Evolutionary conservation across 1,140 invertebrate species (phyloP).

Genomic region (Anastrepha ludens): DNA sequence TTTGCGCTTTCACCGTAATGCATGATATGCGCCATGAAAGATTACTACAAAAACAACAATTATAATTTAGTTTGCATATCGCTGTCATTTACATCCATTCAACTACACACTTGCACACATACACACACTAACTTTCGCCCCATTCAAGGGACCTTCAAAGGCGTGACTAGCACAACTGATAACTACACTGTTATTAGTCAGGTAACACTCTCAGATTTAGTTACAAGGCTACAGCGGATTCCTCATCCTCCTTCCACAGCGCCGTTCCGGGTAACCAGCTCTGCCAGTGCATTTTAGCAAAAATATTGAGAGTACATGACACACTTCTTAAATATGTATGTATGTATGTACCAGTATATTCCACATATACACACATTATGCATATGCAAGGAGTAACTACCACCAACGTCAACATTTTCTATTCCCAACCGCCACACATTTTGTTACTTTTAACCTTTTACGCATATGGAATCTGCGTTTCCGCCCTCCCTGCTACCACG

Average conservation of each 20-base stretch:
- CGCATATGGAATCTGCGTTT: neutral
- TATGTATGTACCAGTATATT: neutral
- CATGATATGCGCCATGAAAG: neutral
- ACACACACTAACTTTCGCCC: neutral
- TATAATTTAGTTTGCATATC: conserved; percentile 14
- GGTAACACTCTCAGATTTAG: neutral
- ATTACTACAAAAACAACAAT: conserved; percentile 10
- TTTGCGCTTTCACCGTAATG: neutral
- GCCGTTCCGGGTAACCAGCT: too few species aligned
- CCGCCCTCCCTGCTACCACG: neutral
- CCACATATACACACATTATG: too few species aligned
- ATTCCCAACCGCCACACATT: neutral
- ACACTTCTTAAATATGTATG: neutral
- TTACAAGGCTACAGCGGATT: too few species aligned
- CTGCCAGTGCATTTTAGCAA: too few species aligned
- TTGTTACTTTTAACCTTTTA: conserved; percentile 14
- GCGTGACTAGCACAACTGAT: conserved; percentile 28
- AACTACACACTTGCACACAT: neutral
- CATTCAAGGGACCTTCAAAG: neutral
- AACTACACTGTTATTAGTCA: conserved; percentile 27
- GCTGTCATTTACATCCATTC: neutral
- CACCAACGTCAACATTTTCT: neutral
- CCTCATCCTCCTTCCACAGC: too few species aligned
- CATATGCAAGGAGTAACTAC: neutral
- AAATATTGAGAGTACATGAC: neutral